A percentile compares a stretch with the other conserved stretches of the same genome.
Conservation (phyloP, 2,113 vertebrate genomes). For the Bujurquina vittata region DNA sequence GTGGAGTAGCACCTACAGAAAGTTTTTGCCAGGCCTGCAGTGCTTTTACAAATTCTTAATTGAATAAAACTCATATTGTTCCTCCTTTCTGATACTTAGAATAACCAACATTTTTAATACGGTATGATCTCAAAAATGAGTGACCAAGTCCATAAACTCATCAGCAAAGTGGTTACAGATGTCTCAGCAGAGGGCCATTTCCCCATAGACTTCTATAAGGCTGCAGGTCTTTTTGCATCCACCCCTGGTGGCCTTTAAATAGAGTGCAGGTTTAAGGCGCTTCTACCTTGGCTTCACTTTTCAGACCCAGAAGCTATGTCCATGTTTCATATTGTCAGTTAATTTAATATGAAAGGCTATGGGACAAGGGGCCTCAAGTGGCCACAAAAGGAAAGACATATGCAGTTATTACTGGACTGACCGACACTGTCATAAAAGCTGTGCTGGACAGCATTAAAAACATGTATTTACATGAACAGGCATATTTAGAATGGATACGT, state of each 20-base stretch:
- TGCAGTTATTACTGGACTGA: background rate
- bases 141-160: background rate
- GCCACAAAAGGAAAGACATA: fast-evolving
- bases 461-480: background rate
- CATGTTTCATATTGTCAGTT: background rate
- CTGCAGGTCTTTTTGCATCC: background rate
- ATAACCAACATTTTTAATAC: background rate
- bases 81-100: background rate
- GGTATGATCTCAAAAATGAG: background rate
- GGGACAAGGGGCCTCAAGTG: background rate
- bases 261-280: background rate
- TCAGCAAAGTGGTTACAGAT: background rate
- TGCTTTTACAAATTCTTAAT: too few relatives aligned
- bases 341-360: background rate
- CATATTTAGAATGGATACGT: background rate
- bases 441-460: background rate
- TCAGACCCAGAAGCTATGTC: background rate
- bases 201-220: background rate
- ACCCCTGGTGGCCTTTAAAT: background rate
- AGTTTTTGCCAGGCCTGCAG: too few relatives aligned
- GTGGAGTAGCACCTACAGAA: too few relatives aligned
- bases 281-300: background rate
- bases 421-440: background rate
- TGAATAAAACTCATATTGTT: background rate
- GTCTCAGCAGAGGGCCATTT: background rate